Evolutionary conservation across 2,888 invertebrate species (phyloP).

Genomic region (Morpho deidamia): DNA sequence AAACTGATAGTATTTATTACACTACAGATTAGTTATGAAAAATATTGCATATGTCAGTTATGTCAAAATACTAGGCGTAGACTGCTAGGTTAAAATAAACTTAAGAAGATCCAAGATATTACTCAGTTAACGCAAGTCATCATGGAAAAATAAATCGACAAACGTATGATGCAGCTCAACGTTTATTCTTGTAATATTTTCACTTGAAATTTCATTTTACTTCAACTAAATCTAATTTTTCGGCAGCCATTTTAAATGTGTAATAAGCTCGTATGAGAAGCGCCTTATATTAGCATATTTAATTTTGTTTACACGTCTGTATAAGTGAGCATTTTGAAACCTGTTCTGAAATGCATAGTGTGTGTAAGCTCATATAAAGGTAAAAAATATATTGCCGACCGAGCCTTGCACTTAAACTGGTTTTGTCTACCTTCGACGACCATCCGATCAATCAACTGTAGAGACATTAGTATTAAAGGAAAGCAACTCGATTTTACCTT

Average conservation of each 20-base stretch:
- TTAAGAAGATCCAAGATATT: too few relatives aligned
- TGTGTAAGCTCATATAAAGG: constrained; percentile 6
- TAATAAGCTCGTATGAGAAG: not conserved
- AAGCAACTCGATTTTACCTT: constrained; percentile 2
- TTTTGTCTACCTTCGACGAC: constrained; percentile 6
- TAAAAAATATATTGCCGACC: constrained; percentile 7
- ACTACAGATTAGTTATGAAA: too few relatives aligned
- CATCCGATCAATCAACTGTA: constrained; percentile 15
- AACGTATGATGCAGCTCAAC: not conserved
- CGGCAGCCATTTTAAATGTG: not conserved
- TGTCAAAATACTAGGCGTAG: too few relatives aligned
- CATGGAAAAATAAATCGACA: too few relatives aligned
- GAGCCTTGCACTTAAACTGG: constrained; percentile 20
- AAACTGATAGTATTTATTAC: too few relatives aligned
- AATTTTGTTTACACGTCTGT: constrained; percentile 3
- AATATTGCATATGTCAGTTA: too few relatives aligned
- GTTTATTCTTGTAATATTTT: not conserved
- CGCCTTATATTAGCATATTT: constrained; percentile 6
- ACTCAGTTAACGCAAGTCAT: too few relatives aligned
- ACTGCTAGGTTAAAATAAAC: too few relatives aligned
- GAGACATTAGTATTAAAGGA: not conserved
- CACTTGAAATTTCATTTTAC: not conserved
- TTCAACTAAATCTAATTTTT: not conserved
- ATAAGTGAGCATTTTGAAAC: constrained; percentile 5
- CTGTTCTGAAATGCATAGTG: constrained; percentile 8